A percentile compares a stretch with the other conserved stretches of the same genome.
These are phyloP conservation scores for Meteorus sp. DNA, from an alignment of 1,140 invertebrate genomes.

Conservation along the genomic window DNA sequence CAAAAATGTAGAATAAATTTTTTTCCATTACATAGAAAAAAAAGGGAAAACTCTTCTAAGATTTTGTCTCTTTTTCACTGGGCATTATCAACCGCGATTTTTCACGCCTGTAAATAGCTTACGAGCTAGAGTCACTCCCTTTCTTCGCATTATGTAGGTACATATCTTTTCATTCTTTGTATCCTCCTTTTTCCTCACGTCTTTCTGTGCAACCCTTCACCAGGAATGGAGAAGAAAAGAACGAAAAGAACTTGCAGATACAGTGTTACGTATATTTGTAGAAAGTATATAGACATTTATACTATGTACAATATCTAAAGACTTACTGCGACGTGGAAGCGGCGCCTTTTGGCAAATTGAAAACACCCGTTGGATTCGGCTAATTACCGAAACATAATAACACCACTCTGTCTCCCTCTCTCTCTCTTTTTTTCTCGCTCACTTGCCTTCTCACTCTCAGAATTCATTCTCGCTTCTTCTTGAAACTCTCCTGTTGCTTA, in stretches of 20 bases:
- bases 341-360: conserved; percentile 51
- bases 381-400: conserved; percentile 55
- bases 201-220: conserved; percentile 24
- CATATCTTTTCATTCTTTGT: conserved; percentile 34
- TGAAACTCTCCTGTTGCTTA: conserved; percentile 34
- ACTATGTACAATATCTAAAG: conserved; percentile 12
- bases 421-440: too few relatives aligned
- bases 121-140: too few relatives aligned
- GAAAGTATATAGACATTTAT: background rate
- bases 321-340: conserved; percentile 32
- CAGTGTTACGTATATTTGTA: too few relatives aligned
- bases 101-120: too few relatives aligned
- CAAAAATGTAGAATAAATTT: too few relatives aligned
- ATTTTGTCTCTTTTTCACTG: too few relatives aligned
- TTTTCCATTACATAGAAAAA: too few relatives aligned
- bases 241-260: background rate
- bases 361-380: conserved; percentile 50
- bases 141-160: conserved; percentile 13
- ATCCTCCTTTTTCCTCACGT: conserved; percentile 12
- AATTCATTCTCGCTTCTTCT: conserved; percentile 27
- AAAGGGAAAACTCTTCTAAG: too few relatives aligned
- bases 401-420: conserved; percentile 33
- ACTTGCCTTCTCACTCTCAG: conserved; percentile 20
- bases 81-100: too few relatives aligned
- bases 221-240: conserved; percentile 1